A percentile compares a stretch with the other conserved stretches of the same genome.
phyloP scores from a whole-genome alignment of 2,888 invertebrate species.

The Caenorhabditis doughertyi region DNA sequence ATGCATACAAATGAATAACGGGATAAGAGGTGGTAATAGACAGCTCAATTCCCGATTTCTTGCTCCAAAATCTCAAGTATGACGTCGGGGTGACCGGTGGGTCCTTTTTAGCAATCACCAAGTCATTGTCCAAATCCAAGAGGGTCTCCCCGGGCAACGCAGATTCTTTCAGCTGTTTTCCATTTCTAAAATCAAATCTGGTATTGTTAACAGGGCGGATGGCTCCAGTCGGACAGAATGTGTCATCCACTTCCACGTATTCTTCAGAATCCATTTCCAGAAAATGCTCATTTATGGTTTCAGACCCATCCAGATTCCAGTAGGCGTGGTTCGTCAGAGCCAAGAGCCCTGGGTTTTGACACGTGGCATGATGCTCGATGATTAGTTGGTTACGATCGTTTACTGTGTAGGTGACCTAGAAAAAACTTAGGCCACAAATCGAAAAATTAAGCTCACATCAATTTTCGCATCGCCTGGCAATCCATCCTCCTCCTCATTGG shows the following conservation, averaged over 20 bases:
- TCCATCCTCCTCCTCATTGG: constrained; percentile 63
- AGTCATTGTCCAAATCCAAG: constrained; percentile 63
- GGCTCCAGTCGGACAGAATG: constrained; percentile 63
- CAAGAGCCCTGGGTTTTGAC: constrained; percentile 59
- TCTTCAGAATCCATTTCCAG: constrained; percentile 61
- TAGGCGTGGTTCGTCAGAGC: constrained; percentile 73
- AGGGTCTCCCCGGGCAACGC: constrained; percentile 9
- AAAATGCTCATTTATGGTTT: constrained; percentile 55
- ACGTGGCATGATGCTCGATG: constrained; percentile 71
- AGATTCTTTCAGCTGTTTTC: constrained; percentile 16
- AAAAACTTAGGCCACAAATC: not conserved
- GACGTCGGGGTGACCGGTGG: constrained; percentile 28
- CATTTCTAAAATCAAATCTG: constrained; percentile 49
- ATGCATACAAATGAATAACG: constrained; percentile 70
- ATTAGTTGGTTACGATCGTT: constrained; percentile 74
- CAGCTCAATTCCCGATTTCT: constrained; percentile 70
- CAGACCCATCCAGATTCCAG: constrained; percentile 75
- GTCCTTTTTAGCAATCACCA: constrained; percentile 43
- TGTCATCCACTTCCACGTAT: constrained; percentile 67
- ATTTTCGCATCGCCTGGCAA: constrained; percentile 73
- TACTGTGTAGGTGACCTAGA: constrained; percentile 73
- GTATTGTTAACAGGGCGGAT: constrained; percentile 12
- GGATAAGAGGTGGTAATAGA: constrained; percentile 72
- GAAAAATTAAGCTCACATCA: constrained; percentile 50
- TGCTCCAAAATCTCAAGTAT: constrained; percentile 55